Evolutionary conservation across 2,888 invertebrate genomes (phyloP), one percentile per base, ranked within the genome.

Genomic region (Aleiodes alternator): DNA sequence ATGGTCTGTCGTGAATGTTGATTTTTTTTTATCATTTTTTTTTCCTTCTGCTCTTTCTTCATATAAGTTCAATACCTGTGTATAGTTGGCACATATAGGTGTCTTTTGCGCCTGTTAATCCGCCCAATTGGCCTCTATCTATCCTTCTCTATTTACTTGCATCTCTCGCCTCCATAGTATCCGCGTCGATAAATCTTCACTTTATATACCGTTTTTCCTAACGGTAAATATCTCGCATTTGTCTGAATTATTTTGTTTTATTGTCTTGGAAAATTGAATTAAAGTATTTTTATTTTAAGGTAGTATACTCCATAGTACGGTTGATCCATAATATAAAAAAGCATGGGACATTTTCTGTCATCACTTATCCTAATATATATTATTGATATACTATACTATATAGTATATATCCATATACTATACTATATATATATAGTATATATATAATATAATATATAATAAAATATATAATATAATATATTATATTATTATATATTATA

Each of bases 131-230:
- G 43, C 43, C 43, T 64, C 43, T 31, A 38, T 43, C 61, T 61
- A 34, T 38, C 61, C 38, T 61, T 61, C 16, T 38, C 64, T 64
- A 43, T 43, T 43, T 14, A 64, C 64, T 64, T 64, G 64, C 64
- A 23, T 64, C 64, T 43, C 61, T 61, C 61, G 43, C 12, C 61
- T 61, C 61, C 61, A 61, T 72, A 23, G 59, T 57, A n/a, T 50
- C 73, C 34, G 68, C 59, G 51, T 16, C 64, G 69, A 55, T 69
- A 74, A 69, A 70, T 53, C 68, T 73, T 53, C 66, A 50, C 31
- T n/a, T 43, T 43, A 43, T 72, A 53, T 29, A 61, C 55, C 64
- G 64, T 64, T 64, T 43, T 64, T 64, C 43, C 64, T 64, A 64
- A 64, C 64, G 64, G 64, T 64, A 34, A 16, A 64, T 64, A 43